Percentiles rank a stretch among this genome's conserved stretches.
Evolutionary conservation across 2,113 vertebrate genomes (phyloP).

Genomic region (Chamaetylas fuelleborni): DNA sequence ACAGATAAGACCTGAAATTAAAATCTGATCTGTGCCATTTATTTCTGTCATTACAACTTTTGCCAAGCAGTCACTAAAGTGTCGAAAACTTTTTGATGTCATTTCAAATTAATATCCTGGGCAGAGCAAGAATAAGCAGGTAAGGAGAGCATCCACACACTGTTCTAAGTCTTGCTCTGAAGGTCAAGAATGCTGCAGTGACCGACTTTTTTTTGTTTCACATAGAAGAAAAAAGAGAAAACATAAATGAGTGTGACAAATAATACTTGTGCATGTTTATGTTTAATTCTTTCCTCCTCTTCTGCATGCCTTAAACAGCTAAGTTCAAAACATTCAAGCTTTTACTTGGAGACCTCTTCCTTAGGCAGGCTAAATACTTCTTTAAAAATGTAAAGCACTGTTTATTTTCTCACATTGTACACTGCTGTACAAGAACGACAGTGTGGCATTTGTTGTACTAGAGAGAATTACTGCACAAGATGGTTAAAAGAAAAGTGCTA

Average conservation of each 20-base stretch:
- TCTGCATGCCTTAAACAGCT: background rate
- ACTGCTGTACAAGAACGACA: fast-evolving
- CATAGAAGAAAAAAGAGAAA: background rate
- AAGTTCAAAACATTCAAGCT: background rate
- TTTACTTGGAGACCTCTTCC: background rate
- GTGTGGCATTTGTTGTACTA: background rate
- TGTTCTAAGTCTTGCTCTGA: background rate
- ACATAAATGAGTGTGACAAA: background rate
- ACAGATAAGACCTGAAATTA: background rate
- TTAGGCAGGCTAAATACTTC: background rate
- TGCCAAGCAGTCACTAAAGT: background rate
- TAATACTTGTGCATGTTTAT: background rate
- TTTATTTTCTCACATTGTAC: background rate
- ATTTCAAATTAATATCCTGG: background rate
- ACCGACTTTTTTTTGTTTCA: background rate
- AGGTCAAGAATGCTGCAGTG: background rate
- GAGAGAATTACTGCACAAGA: background rate
- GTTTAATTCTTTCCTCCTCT: background rate
- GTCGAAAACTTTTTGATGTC: background rate
- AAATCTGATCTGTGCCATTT: background rate
- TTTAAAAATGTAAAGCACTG: background rate
- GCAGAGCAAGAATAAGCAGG: background rate
- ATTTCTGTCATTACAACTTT: background rate
- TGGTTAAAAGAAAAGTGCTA: background rate
- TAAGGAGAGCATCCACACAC: background rate